A percentile compares a stretch with the other conserved stretches of the same genome.
Conservation (phyloP, 2,797 vertebrate genomes). For the Sebastes steindachneri region DNA sequence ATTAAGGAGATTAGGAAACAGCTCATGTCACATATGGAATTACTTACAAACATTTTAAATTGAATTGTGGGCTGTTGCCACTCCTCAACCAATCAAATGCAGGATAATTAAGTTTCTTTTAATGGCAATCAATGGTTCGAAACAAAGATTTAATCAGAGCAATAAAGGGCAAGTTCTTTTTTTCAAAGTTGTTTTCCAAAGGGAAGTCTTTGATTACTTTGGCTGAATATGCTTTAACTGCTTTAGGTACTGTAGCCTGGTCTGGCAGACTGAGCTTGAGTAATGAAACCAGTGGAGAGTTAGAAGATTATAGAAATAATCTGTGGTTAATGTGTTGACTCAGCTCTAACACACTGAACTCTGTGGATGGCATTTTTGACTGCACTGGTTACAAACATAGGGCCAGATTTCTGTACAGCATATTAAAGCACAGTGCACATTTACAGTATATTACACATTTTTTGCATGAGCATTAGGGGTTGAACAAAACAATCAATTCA, state of each 20-base stretch:
- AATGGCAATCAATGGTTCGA: neutral
- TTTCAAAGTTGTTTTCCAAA: neutral
- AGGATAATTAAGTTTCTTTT: neutral
- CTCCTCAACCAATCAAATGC: neutral
- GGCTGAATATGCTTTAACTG: neutral
- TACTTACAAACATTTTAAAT: neutral
- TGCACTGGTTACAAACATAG: neutral
- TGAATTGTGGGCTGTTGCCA: neutral
- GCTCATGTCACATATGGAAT: neutral
- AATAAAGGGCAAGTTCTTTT: neutral
- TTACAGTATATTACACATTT: no score
- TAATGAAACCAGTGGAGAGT: slow-evolving; percentile 6
- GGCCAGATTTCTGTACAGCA: neutral
- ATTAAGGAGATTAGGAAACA: slow-evolving; percentile 5
- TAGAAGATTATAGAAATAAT: slow-evolving; percentile 18
- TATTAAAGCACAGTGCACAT: neutral
- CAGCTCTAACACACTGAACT: neutral
- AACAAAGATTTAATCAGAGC: neutral
- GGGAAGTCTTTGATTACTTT: slow-evolving; percentile 5
- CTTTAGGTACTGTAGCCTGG: neutral
- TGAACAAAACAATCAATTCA: no score
- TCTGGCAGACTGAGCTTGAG: neutral
- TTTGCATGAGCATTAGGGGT: no score
- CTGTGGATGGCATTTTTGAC: neutral
- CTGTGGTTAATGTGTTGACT: slow-evolving; percentile 19